Evolutionary conservation across 2,797 vertebrate genomes (phyloP), one percentile per base, ranked within the genome.

Genomic region (Eremophila alpestris): DNA sequence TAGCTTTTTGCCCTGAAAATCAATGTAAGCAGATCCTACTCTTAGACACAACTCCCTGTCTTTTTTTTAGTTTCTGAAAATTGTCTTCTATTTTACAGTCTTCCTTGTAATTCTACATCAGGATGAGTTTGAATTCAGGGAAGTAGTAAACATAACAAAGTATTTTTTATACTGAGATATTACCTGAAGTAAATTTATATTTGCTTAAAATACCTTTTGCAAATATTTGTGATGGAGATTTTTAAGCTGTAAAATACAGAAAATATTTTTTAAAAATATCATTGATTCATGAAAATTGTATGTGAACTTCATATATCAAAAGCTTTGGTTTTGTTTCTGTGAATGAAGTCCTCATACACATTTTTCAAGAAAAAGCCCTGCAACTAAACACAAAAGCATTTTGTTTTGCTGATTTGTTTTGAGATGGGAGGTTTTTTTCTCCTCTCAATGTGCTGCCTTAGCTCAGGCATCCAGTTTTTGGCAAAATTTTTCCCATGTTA

Each of bases 161-260:
- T 64, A 65, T 48, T 60, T 93, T 95, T 93, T 91, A 58, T 91
- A 83, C 16, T 40, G 55, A 64, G 21, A 5, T 88, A 55, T 76
- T 87, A 45, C 32, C 14, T 75, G 26, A 69, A 62, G 36, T 78
- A 81, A 69, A 64, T 84, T 80, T 54, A 14, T 81, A 81, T 88
- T 67, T 79, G 22, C 34, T 59, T 91, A 36, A 83, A 91, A 62
- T 68, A 54, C 5, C 34, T 80, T 95, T 87, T 67, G 49, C 30
- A 77, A 14, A 36, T 87, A 75, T 41, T 76, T 76, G 19, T 58
- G 58, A 43, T 83, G 45, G 78, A 84, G 34, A 73, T 65, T 88
- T 91, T 91, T 62, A 81, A 90, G 32, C 32, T 83, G n/a, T 92
- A 86, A 90, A 83, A 60, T 84, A 56, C 24, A 79, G 49, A 78